Evolutionary conservation across 1,140 invertebrate species (phyloP), one percentile per base, ranked within the genome.

Genomic region (Lasaia peninsularis): DNA sequence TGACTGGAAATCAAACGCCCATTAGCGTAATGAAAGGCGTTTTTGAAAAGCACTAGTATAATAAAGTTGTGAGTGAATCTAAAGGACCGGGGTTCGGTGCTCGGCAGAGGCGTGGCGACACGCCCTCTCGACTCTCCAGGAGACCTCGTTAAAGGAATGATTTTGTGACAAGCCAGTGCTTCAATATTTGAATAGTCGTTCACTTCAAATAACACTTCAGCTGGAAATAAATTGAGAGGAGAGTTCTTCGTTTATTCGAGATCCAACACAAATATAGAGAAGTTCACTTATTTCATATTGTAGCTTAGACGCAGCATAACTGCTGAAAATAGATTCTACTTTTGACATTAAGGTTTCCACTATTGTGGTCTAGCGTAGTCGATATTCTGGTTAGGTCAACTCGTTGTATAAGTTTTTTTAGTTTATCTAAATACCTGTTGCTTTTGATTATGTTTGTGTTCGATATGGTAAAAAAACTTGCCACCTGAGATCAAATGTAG

Each of bases 71-170:
- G 65, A 61, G 71, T 69, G 64, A 63, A 67, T 75, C 68, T 59
- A 71, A 65, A 75, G 73, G 70, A 68, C 52, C 58, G 48, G 53
- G 65, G 60, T 67, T 62, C 67, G 73, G 75, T 75, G 71, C 73
- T 71, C 69, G 68, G 56, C 63, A 65, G 66, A 74, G 75, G 75
- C 75, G 72, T 62, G 57, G 57, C 70, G 75, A 12, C 63, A 63
- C 75, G 75, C 75, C 74, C 66, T 58, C 67, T 56, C 54, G 62
- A 33, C 75, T 57, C 75, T 65, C 60, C 72, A 62, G 75, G 75
- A 71, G 62, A 64, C 60, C 71, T 77, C 61, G 69, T 77, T 77
- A 77, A 65, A 58, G 66, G 62, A 65, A 66, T 67, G 58, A 67
- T 58, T 63, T 64, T 61, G 66, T 67, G 66, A 66, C 65, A 71